phyloP scores from a whole-genome alignment of 1,140 invertebrate genomes.

The Aphelenchoides avenae region DNA sequence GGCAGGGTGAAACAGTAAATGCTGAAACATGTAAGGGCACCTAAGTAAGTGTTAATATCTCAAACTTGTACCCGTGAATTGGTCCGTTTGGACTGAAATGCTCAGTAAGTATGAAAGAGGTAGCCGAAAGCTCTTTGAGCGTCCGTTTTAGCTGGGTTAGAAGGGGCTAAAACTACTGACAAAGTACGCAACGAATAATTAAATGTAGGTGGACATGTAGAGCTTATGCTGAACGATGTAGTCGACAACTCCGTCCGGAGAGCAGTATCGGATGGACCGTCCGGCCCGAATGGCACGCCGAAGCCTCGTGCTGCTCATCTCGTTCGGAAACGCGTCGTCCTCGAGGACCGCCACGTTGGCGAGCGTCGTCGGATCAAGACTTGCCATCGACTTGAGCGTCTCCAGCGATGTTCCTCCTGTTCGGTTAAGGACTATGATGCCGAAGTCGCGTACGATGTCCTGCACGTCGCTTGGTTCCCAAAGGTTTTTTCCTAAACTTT shows the following conservation, averaged over 20 bases:
- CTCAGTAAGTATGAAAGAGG: too few relatives aligned
- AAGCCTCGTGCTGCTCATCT: constrained; percentile 43
- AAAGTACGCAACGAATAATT: too few relatives aligned
- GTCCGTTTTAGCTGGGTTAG: too few relatives aligned
- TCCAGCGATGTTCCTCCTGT: constrained; percentile 16
- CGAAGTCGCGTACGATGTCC: constrained; percentile 40
- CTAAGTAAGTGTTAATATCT: too few relatives aligned
- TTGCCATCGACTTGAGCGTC: constrained; percentile 18
- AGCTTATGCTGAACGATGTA: constrained; percentile 40
- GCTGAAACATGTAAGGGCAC: too few relatives aligned
- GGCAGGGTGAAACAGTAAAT: too few relatives aligned
- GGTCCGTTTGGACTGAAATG: too few relatives aligned
- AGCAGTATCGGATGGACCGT: constrained; percentile 47
- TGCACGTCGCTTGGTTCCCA: constrained; percentile 37
- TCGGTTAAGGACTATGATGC: constrained; percentile 39
- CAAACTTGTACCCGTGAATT: too few relatives aligned
- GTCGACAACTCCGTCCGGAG: constrained; percentile 37
- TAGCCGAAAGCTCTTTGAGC: too few relatives aligned
- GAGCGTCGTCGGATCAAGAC: constrained; percentile 4
- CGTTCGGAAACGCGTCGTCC: constrained; percentile 40
- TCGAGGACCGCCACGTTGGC: constrained; percentile 17
- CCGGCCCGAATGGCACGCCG: constrained; percentile 30
- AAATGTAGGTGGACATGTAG: too few relatives aligned
- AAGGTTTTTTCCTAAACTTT: constrained; percentile 28
- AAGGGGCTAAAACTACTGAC: too few relatives aligned